Percentiles rank a stretch among this genome's conserved stretches.
Evolutionary conservation across 2,797 vertebrate species (phyloP).

Genomic region (Pachyuromys duprasi): DNA sequence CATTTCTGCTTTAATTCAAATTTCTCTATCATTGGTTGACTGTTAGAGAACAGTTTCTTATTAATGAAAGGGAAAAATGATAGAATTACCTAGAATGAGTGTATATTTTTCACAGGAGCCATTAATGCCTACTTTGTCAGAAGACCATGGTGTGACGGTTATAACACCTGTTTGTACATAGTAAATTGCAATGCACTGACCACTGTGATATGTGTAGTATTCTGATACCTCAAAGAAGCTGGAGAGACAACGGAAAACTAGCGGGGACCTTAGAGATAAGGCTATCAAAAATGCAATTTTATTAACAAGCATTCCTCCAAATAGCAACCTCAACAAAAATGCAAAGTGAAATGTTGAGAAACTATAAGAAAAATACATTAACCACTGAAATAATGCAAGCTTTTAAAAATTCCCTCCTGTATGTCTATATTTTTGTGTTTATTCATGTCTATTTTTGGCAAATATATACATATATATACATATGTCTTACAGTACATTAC

Average conservation of each 20-base stretch:
- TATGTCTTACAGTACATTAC: neutral
- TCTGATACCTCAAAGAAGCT: neutral
- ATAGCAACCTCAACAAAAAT: neutral
- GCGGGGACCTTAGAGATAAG: neutral
- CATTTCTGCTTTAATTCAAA: constrained; percentile 19
- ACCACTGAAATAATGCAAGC: neutral
- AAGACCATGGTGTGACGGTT: neutral
- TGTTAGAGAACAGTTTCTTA: neutral
- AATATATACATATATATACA: too few species aligned
- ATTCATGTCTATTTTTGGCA: neutral
- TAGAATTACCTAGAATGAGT: neutral
- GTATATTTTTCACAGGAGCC: neutral
- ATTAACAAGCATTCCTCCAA: neutral
- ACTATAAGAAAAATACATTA: neutral
- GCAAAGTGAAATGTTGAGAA: neutral
- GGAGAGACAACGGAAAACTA: neutral
- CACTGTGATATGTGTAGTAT: neutral
- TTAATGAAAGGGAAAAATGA: constrained; percentile 50
- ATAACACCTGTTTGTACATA: neutral
- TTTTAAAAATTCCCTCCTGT: neutral
- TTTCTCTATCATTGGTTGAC: constrained; percentile 1
- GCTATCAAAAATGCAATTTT: constrained; percentile 5
- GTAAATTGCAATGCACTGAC: neutral
- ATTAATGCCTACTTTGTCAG: neutral
- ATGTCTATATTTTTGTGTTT: neutral